Conservation (phyloP, 1,140 invertebrate species). For the Rhysida immarginata region DNA sequence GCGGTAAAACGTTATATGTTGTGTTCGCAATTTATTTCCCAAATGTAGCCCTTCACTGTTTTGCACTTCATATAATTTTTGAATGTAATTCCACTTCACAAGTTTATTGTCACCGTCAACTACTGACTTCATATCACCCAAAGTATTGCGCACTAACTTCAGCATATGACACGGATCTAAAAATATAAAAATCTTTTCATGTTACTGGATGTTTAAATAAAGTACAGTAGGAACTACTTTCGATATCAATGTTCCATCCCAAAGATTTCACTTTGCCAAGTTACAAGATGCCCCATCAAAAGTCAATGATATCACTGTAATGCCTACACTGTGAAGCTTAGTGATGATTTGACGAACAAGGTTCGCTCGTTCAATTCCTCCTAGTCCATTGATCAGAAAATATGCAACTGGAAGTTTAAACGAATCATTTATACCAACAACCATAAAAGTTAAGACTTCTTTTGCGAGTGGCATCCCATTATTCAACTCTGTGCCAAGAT, state of each 20-base stretch:
- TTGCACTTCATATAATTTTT: conserved; percentile 20
- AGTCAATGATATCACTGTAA: conserved; percentile 20
- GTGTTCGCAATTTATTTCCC: conserved; percentile 20
- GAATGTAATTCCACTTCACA: conserved; percentile 16
- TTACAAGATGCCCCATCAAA: conserved; percentile 24
- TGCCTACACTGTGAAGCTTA: conserved; percentile 13
- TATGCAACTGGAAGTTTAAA: conserved; percentile 27
- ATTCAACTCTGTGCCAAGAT: conserved; percentile 10
- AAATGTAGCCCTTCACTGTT: conserved; percentile 18
- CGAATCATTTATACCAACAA: conserved; percentile 19
- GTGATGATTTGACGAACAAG: conserved; percentile 18
- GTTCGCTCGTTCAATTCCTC: conserved; percentile 16
- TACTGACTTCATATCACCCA: conserved; percentile 14
- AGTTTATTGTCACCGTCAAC: conserved; percentile 9
- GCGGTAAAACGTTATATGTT: conserved; percentile 21
- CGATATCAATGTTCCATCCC: conserved; percentile 18
- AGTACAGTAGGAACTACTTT: not conserved
- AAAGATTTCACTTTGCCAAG: conserved; percentile 14
- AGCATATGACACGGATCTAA: conserved; percentile 18
- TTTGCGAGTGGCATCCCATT: conserved; percentile 21
- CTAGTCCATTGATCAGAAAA: conserved; percentile 21
- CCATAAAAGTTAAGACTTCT: conserved; percentile 24
- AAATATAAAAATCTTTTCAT: conserved; percentile 12
- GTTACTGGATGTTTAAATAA: conserved; percentile 11
- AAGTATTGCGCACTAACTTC: conserved; percentile 18